Evolutionary conservation across 1,140 invertebrate genomes (phyloP).

Genomic region (Aradophagus sp.): DNA sequence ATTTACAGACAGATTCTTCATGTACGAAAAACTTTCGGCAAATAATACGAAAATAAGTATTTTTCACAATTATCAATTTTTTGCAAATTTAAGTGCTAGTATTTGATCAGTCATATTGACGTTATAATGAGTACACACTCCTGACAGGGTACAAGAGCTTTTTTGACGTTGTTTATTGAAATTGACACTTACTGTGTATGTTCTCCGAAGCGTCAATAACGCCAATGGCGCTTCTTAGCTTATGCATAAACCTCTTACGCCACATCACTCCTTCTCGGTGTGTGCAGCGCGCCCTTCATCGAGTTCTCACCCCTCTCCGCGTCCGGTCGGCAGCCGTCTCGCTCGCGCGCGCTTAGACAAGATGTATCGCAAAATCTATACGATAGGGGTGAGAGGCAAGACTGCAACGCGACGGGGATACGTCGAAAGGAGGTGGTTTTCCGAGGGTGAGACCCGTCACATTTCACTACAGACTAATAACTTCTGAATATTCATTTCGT

Average conservation of each 20-base stretch:
- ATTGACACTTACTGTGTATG: conserved; percentile 59
- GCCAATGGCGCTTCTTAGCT: conserved; percentile 73
- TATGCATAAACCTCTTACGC: conserved; percentile 72
- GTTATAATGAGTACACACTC: too few relatives aligned
- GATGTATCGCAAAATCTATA: conserved; percentile 75
- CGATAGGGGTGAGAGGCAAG: conserved; percentile 57
- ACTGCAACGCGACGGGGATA: conserved; percentile 49
- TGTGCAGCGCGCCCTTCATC: conserved; percentile 57
- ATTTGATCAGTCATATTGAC: too few relatives aligned
- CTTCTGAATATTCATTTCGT: conserved; percentile 77
- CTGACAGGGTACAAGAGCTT: conserved; percentile 3
- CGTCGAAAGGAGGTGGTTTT: conserved; percentile 65
- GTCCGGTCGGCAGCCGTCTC: conserved; percentile 53
- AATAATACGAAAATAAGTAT: too few relatives aligned
- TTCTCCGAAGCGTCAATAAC: conserved; percentile 65
- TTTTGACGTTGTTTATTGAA: conserved; percentile 63
- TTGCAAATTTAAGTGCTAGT: too few relatives aligned
- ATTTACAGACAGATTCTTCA: too few relatives aligned
- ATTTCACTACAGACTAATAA: conserved; percentile 76
- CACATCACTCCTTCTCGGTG: conserved; percentile 53
- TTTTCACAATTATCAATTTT: too few relatives aligned
- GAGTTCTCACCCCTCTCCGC: conserved; percentile 59
- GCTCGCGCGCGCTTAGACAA: conserved; percentile 64
- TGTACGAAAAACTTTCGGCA: too few relatives aligned
- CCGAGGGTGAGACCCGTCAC: conserved; percentile 73